phyloP scores from a whole-genome alignment of 64 coral and sea anemone genomes.

The Porites lutea region DNA sequence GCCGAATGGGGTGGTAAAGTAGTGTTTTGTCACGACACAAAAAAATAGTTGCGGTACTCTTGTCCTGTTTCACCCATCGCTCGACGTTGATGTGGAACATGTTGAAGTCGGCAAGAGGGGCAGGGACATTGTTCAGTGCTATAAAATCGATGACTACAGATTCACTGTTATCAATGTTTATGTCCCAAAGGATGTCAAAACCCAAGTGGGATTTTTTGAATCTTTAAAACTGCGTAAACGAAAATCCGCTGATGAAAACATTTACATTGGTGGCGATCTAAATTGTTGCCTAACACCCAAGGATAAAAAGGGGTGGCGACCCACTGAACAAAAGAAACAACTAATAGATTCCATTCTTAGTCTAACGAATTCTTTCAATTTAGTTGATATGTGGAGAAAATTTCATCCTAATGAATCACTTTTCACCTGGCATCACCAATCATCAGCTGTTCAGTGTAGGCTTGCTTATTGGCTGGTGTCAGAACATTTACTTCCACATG shows the following conservation, averaged over 20 bases:
- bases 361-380: conserved; percentile 11
- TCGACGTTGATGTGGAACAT: neutral
- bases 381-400: conserved; percentile 23
- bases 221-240: neutral
- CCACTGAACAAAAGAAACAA: neutral
- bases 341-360: conserved; percentile 18
- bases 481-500: conserved; percentile 22
- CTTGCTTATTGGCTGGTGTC: conserved; percentile 62
- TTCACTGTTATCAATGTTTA: conserved; percentile 1
- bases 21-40: neutral
- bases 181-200: neutral
- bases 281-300: conserved; percentile 19
- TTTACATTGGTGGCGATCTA: conserved; percentile 15
- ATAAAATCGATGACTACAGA: neutral
- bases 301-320: conserved; percentile 5
- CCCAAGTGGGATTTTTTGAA: neutral
- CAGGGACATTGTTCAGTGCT: neutral
- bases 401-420: conserved; percentile 1
- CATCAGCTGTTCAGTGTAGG: conserved; percentile 31
- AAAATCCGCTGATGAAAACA: conserved; percentile 13
- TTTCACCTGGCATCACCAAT: conserved; percentile 33
- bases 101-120: neutral
- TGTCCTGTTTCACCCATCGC: neutral
- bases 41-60: neutral
- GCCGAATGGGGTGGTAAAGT: conserved; percentile 15